Base-by-base conservation (phyloP, 2,797 vertebrate genomes). In the Ataeniobius toweri region DNA sequence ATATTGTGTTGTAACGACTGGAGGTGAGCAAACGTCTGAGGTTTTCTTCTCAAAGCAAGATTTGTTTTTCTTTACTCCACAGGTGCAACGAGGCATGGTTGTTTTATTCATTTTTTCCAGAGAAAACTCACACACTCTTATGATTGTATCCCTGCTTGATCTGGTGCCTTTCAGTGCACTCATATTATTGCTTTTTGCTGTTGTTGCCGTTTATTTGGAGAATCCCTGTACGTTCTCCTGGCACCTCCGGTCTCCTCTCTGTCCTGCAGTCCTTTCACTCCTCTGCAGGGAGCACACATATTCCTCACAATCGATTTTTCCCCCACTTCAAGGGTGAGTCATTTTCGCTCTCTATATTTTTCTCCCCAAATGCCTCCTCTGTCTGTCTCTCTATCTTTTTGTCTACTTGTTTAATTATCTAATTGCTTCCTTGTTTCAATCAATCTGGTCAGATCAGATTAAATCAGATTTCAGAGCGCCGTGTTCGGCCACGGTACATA, bases 231-330 rank as follows among this genome's bases (percentile, higher is more conserved):
- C 59, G 22, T 26, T 73, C 36, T 26, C 73, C 67, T 71, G 71
- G 55, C 68, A 53, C 78, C 73, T 89, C 67, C 46, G 16, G 70
- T 71, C 55, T 76, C 75, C 51, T 44, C 55, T 65, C 68, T 74
- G 78, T 77, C 82, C 83, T 85, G 48, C 76, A 39, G 72, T 83
- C 80, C 80, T 84, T 80, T 79, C 75, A 53, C 75, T 44, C 79
- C 81, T 88, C 86, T 82, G 28, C 61, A 18, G 82, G 85, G 91
- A 88, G 75, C 77, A 85, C 79, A 74, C 77, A 83, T 89, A 92
- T 91, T 93, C 85, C 81, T 84, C 88, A 86, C 79, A 76, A 87
- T 94, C 86, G 76, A 93, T 94, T 73, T 79, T 71, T 68, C 53
- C 71, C 83, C 83, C 80, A 41, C 78, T 91, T 91, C 84, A 86